These are phyloP conservation scores for Keiferia lycopersicella DNA, from an alignment of 2,888 invertebrate species.

Conservation along the genomic window DNA sequence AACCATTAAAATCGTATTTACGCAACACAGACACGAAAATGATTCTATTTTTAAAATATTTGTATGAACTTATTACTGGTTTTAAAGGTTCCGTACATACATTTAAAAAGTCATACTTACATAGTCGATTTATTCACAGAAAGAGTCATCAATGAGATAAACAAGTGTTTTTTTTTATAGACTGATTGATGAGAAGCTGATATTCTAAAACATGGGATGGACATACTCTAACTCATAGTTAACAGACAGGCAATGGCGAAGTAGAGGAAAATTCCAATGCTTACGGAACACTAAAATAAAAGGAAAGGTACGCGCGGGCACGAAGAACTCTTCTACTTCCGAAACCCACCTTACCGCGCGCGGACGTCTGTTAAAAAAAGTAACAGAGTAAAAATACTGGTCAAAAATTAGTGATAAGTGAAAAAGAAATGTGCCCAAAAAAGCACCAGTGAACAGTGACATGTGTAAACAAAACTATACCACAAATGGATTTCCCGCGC, in stretches of 20 bases:
- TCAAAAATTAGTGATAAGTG: constrained; percentile 28
- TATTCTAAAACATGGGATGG: not conserved
- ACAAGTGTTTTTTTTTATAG: too few relatives aligned
- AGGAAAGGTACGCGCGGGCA: constrained; percentile 65
- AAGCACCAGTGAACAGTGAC: constrained; percentile 38
- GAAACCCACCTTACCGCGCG: constrained; percentile 59
- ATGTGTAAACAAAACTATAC: constrained; percentile 56
- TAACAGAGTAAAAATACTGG: constrained; percentile 31
- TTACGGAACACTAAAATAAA: constrained; percentile 48
- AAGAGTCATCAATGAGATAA: too few relatives aligned
- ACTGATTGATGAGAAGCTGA: too few relatives aligned
- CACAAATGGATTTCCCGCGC: constrained; percentile 51
- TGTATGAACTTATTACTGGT: not conserved
- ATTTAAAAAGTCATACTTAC: not conserved
- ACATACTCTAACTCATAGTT: not conserved
- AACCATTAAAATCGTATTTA: constrained; percentile 38
- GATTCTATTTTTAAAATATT: not conserved
- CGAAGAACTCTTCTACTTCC: constrained; percentile 64
- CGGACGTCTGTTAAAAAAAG: constrained; percentile 52
- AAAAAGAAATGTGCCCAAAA: constrained; percentile 42
- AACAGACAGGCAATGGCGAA: not conserved
- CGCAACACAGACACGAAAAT: constrained; percentile 42
- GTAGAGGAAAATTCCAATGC: constrained; percentile 30
- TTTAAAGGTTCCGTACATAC: not conserved
- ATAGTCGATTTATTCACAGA: too few relatives aligned